Evolutionary conservation across 2,888 invertebrate species (phyloP).

Genomic region (Teleogryllus oceanicus): DNA sequence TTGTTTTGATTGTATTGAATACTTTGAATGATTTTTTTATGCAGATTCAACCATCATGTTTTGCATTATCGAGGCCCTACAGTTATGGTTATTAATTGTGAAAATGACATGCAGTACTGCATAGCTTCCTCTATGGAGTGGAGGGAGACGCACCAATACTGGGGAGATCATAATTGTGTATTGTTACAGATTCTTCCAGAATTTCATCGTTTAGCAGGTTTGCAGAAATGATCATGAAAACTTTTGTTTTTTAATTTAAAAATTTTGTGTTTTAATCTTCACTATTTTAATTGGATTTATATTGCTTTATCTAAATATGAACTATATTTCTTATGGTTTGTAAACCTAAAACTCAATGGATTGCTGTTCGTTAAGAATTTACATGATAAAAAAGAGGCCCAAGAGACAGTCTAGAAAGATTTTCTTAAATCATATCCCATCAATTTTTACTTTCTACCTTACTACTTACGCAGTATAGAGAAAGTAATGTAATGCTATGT

Average conservation of each 20-base stretch:
- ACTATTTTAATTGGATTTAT: neutral
- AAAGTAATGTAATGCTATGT: no score
- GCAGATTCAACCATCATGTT: slow-evolving; percentile 77
- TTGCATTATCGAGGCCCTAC: slow-evolving; percentile 66
- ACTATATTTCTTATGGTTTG: no score
- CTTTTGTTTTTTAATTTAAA: slow-evolving; percentile 34
- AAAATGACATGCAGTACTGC: slow-evolving; percentile 66
- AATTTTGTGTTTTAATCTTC: neutral
- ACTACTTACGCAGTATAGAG: no score
- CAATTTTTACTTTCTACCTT: no score
- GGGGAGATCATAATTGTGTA: slow-evolving; percentile 76
- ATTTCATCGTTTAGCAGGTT: slow-evolving; percentile 41
- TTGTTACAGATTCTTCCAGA: slow-evolving; percentile 67
- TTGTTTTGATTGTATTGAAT: neutral
- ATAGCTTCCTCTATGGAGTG: slow-evolving; percentile 76
- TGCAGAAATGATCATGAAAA: slow-evolving; percentile 48
- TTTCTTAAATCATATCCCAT: no score
- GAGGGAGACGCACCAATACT: slow-evolving; percentile 80
- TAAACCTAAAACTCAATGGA: no score
- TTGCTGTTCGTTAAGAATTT: no score
- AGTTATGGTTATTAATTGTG: slow-evolving; percentile 53
- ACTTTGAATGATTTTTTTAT: no score
- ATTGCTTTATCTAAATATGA: no score
- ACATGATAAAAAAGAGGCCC: no score
- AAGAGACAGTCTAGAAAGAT: no score